Conservation (phyloP, 2,888 invertebrate species). For the Octonoba sinensis region DNA sequence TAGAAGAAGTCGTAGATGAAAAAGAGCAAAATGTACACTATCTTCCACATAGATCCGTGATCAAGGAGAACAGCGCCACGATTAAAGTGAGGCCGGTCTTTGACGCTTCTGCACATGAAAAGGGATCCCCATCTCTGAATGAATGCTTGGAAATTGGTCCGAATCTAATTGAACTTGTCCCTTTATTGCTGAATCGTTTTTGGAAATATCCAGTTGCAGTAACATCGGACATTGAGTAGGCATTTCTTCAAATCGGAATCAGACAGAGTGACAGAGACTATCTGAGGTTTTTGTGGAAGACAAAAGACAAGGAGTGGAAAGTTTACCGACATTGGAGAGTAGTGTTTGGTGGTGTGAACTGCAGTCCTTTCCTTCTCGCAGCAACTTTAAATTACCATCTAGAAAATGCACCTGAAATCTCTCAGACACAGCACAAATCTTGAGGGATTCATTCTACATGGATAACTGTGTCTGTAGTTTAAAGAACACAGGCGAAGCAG, state of each 20-base stretch:
- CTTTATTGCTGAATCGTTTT: background rate
- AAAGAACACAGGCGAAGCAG: background rate
- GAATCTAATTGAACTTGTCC: constrained; percentile 7
- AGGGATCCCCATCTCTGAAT: background rate
- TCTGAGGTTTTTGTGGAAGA: background rate
- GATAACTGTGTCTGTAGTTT: constrained; percentile 25
- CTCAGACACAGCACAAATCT: constrained; percentile 5
- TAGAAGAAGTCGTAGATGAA: constrained; percentile 78
- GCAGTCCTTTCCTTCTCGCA: constrained; percentile 13
- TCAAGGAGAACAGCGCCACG: background rate
- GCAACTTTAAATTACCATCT: constrained; percentile 5
- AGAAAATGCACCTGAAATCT: background rate
- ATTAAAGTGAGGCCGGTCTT: constrained; percentile 15
- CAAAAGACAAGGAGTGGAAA: background rate
- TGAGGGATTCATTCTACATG: constrained; percentile 15
- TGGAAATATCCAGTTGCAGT: background rate
- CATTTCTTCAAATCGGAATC: constrained; percentile 10
- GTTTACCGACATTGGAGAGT: constrained; percentile 6
- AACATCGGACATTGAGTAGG: constrained; percentile 4
- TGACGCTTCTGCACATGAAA: constrained; percentile 8
- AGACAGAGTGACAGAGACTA: background rate
- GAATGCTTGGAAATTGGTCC: constrained; percentile 2
- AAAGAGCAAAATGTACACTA: constrained; percentile 59
- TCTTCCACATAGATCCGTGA: constrained; percentile 1
- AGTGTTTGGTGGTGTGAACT: background rate